Conservation (phyloP, 2,888 invertebrate species). For the Baronia brevicornis region DNA sequence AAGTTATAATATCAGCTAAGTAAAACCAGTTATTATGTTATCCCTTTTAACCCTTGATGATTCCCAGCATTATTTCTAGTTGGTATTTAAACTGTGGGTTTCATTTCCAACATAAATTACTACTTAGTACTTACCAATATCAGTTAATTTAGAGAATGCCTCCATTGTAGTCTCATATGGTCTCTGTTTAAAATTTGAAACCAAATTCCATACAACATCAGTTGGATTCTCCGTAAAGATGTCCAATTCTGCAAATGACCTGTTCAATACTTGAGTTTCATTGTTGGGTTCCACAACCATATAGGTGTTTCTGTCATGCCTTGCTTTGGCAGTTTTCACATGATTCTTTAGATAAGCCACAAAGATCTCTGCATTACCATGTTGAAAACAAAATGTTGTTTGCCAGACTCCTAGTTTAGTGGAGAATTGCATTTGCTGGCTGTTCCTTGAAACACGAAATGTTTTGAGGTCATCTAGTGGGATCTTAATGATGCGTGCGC, state of each 20-base stretch:
- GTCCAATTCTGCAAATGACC: conserved; percentile 91
- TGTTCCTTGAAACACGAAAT: conserved; percentile 55
- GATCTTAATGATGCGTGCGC: conserved; percentile 59
- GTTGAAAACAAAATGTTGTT: conserved; percentile 90
- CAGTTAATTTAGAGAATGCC: conserved; percentile 90
- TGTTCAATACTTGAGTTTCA: conserved; percentile 81
- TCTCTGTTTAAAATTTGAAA: conserved; percentile 70
- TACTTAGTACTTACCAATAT: conserved; percentile 77
- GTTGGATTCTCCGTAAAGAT: conserved; percentile 83
- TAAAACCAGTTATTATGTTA: too few species aligned
- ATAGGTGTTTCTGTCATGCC: conserved; percentile 78
- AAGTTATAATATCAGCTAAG: too few species aligned
- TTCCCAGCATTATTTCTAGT: too few species aligned
- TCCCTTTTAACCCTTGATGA: too few species aligned
- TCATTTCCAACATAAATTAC: too few species aligned
- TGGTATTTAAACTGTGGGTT: too few species aligned
- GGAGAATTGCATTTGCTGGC: conserved; percentile 63
- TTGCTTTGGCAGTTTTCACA: conserved; percentile 79
- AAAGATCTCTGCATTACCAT: conserved; percentile 89
- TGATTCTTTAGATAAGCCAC: conserved; percentile 77
- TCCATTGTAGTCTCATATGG: conserved; percentile 90
- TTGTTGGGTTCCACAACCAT: conserved; percentile 80
- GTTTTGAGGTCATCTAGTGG: conserved; percentile 56
- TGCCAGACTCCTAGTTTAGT: conserved; percentile 76
- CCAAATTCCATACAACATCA: conserved; percentile 79